Base-by-base conservation (phyloP, 2,888 invertebrate species). In the Schrankia costaestrigalis region DNA sequence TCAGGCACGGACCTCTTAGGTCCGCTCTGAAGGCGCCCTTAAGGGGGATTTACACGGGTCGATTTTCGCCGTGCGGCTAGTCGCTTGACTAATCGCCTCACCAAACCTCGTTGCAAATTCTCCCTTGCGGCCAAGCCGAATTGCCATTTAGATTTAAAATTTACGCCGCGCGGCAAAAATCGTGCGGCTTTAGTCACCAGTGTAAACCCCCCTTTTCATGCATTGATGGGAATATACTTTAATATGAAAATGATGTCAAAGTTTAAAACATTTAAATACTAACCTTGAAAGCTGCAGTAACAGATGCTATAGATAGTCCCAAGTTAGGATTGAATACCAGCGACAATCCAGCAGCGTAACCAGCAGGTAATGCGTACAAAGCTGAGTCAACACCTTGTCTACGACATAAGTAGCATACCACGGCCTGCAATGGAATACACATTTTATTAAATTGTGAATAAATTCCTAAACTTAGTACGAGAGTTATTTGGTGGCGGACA, bases 231-330 rank as follows among this genome's bases (percentile, higher is more conserved):
- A n/a, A n/a, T n/a, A n/a, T n/a, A n/a, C n/a, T 19, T n/a, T 3
- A 6, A n/a, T n/a, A 3, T 2, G 7, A 19, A 3, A 19, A 4
- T 19, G n/a, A 7, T 7, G 2, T n/a, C 2, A 23, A 24, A 7
- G 11, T 24, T 12, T 12, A 25, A 26, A 13, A 3, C 3, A 17
- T 9, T n/a, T 19, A n/a, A n/a, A 1, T n/a, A 26, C 48, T 54
- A 56, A 90, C 90, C 74, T 90, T 90, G 26, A 89, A 74, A 17
- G 89, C 82, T 23, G 83, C 89, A 12, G 90, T 89, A 7, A 89
- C 47, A 0, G 89, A 82, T 2, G 89, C 87, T 39, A 88, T 82
- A 1, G 89, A 72, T 25, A 90, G 65, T 17, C 89, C 88, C 3
- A 89, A 56, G 31, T 73, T 87, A 0, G 90, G 90, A 33, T 78